A percentile compares a stretch with the other conserved stretches of the same genome.
These are phyloP conservation scores for Ichneumoninae sp. DNA, from an alignment of 2,888 invertebrate genomes.

Conservation along the genomic window DNA sequence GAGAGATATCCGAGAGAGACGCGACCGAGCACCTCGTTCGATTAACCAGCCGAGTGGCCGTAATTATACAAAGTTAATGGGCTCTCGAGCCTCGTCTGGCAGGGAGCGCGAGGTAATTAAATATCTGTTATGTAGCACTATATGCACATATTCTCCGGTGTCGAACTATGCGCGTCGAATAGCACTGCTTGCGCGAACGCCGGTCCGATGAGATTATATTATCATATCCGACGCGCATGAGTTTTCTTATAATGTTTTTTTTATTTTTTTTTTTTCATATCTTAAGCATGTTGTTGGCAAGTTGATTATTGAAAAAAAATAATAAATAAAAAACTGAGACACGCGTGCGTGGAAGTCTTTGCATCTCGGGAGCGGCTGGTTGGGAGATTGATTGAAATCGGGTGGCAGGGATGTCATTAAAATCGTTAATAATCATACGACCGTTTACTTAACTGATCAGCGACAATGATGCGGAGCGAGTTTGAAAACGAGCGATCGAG, in stretches of 20 bases:
- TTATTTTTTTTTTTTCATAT: not conserved
- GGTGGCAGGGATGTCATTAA: slow-evolving; percentile 46
- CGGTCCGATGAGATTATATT: slow-evolving; percentile 52
- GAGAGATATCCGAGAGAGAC: slow-evolving; percentile 42
- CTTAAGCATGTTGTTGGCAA: slow-evolving; percentile 10
- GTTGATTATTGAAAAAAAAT: slow-evolving; percentile 10
- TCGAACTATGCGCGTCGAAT: slow-evolving; percentile 36
- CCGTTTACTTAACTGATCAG: slow-evolving; percentile 37
- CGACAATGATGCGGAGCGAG: slow-evolving; percentile 14
- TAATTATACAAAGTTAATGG: slow-evolving; percentile 65
- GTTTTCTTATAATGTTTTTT: slow-evolving; percentile 7
- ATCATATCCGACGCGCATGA: slow-evolving; percentile 40
- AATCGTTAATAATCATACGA: slow-evolving; percentile 56
- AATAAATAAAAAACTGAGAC: not conserved
- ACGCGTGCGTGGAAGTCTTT: not conserved
- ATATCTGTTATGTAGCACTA: slow-evolving; percentile 40
- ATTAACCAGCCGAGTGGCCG: slow-evolving; percentile 46
- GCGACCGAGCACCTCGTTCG: slow-evolving; percentile 33
- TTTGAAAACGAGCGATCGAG: slow-evolving; percentile 26
- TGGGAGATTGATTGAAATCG: slow-evolving; percentile 58
- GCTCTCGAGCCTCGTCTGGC: slow-evolving; percentile 52
- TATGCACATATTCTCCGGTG: slow-evolving; percentile 13
- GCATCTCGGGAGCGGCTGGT: slow-evolving; percentile 27
- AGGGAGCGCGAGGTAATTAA: slow-evolving; percentile 63
- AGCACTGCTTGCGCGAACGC: slow-evolving; percentile 36